Conservation (phyloP, 1,140 invertebrate genomes). For the Atta colombica region DNA sequence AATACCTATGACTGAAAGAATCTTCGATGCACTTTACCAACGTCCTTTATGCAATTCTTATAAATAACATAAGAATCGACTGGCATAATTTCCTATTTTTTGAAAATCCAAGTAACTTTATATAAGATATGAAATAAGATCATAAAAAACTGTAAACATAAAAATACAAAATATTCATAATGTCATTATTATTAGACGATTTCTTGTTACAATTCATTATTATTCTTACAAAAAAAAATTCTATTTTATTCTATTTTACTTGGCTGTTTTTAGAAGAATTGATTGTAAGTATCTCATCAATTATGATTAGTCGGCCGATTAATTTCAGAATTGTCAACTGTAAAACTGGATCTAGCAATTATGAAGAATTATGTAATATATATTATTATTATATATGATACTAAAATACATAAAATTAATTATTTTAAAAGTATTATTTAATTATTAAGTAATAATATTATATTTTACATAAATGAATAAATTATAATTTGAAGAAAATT, state of each 20-base stretch:
- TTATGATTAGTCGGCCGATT: too few relatives aligned
- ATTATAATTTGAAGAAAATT: too few relatives aligned
- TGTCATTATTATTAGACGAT: not conserved
- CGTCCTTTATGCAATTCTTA: constrained; percentile 13
- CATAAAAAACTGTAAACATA: not conserved
- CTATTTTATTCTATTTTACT: not conserved
- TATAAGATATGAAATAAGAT: not conserved
- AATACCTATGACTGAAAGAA: constrained; percentile 34
- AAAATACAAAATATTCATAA: not conserved
- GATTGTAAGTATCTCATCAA: not conserved
- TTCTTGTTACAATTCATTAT: not conserved
- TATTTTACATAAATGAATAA: too few relatives aligned
- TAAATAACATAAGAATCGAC: not conserved
- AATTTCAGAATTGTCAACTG: too few relatives aligned
- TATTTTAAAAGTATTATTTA: too few relatives aligned
- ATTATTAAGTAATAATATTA: too few relatives aligned
- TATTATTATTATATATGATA: too few relatives aligned
- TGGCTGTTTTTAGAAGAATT: not conserved
- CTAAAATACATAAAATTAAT: too few relatives aligned
- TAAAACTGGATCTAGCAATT: too few relatives aligned
- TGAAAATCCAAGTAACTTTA: not conserved
- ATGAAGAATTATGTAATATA: too few relatives aligned
- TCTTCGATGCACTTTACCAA: constrained; percentile 3
- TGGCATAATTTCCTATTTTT: constrained; percentile 18
- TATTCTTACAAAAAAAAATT: constrained; percentile 7